Base-by-base conservation (phyloP, 1,140 invertebrate genomes). In the Holcopasites calliopsidis region DNA sequence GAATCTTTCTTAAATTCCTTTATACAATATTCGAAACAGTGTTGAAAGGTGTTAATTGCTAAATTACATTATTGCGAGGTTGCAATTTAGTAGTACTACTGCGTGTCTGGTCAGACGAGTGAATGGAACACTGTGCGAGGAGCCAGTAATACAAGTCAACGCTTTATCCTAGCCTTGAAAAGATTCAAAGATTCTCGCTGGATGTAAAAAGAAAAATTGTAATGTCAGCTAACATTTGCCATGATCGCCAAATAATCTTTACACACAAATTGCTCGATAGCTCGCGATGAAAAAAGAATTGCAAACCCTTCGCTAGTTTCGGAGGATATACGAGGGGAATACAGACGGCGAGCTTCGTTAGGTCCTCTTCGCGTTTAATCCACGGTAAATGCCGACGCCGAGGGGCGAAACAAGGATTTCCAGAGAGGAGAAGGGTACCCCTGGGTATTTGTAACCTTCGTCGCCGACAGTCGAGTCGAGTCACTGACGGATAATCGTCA, bases 341-440 rank as follows among this genome's bases (percentile, higher is more conserved):
- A 50, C 40, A 62, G 77, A 31, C 35, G 70, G 49, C 23, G 49
- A 69, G 49, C 57, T 72, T 82, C 80, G 72, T 82, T 82, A 82
- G 57, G 62, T 82, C 79, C 68, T 40, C 66, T 82, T 77, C 74
- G 73, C 62, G 47, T 82, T 76, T 82, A 82, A 82, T 81, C 79
- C 79, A 61, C 62, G 73, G 60, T 77, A 74, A 82, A 82, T 77
- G 44, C 35, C 66, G 21, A 3, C 11, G 42, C 52, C 60, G 61
- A 65, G 38, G 58, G 60, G 31, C 60, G 73, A 49, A 44, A 68
- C 54, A 58, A 66, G 54, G n/a, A 60, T 70, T 16, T 3, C 33
- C 40, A n/a, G 54, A 21, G 57, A 13, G 38, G 26, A 44, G 42
- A 47, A 55, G 38, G 54, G 38, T 50, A 50, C 55, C 57, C 40